Base-by-base conservation (phyloP, 2,113 vertebrate species). In the Cololabis saira region DNA sequence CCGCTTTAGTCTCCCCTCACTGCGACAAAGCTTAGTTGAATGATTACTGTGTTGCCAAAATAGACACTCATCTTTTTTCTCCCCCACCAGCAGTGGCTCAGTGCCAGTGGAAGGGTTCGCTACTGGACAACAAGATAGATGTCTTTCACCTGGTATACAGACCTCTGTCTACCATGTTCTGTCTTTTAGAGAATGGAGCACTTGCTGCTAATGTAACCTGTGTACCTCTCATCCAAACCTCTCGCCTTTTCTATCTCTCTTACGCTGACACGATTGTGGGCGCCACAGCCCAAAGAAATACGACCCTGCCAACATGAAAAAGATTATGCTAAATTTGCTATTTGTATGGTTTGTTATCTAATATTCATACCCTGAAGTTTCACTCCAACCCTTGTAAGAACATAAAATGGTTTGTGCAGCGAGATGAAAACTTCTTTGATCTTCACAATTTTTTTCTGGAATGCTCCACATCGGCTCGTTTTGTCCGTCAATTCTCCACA, bases 361-460 rank as follows among this genome's bases (percentile, higher is more conserved):
- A 86, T 85, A 89, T 87, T 83, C 41, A 87, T 81, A 54, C 68
- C 76, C 54, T 33, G 54, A 78, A 60, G 76, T 47, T 68, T 76
- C 71, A 76, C 63, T 63, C 67, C 55, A 53, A 14, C 54, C 45
- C 67, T 67, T 68, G 58, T 63, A 82, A 71, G 67, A 13, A 37
- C 61, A 80, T 60, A 70, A 77, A 75, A 86, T 70, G 67, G 53
- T 51, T 57, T 74, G 62, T 51, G 69, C 80, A 62, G 63, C 53
- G 53, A 71, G 69, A 54, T 56, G 59, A 80, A 78, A n/a, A 51
- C 42, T 69, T 68, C 80, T 89, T 86, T 91, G 83, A 90, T 89
- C 81, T 74, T 74, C 43, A 48, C 37, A n/a, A 64, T 80, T 60
- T 27, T 27, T 47, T 69, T 82, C 52, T 77, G 70, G 71, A 82